Evolutionary conservation across 37 sponge, comb jelly and placozoan genomes (phyloP), one percentile per base, ranked within the genome.

Genomic region (Tethya wilhelma): DNA sequence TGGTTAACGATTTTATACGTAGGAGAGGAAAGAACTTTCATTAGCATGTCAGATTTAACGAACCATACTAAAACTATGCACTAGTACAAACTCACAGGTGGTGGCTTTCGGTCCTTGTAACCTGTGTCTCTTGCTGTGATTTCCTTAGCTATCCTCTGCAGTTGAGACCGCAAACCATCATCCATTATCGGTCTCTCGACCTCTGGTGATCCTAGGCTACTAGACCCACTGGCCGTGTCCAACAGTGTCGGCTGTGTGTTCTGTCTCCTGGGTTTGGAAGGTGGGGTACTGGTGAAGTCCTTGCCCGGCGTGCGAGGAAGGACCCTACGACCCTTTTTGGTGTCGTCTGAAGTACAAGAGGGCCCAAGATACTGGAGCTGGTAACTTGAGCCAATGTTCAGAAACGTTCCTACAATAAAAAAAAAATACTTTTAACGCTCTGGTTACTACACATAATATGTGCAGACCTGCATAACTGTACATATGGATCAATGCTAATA

Each of bases 31-130:
- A n/a, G n/a, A n/a, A n/a, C n/a, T n/a, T n/a, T n/a, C n/a, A n/a
- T n/a, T n/a, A 49, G 53, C 53, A 49, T 49, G 53, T 14, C 14
- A 49, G 53, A 19, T 49, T 49, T 14, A 9, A 31, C 33, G 5
- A 5, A 30, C 38, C 8, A 30, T 2, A 29, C 2, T 34, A 30
- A 65, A 1, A 29, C 31, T 29, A 58, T 58, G 59, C 59, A 58
- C 59, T n/a, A n/a, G n/a, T n/a, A 58, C n/a, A 60, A n/a, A 46
- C 69, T 68, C 34, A 80, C 80, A 9, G 80, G 80, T 28, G 80
- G 80, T 14, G 80, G 80, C 59, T 80, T 69, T 25, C 59, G 55
- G 59, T 55, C 59, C 23, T 38, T 36, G 26, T 69, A 69, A 31
- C 70, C 80, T 9, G 28, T n/a, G 4, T 11, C 56, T 8, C 80